Evolutionary conservation across 2,113 vertebrate species (phyloP), one percentile per base, ranked within the genome.

Genomic region (Seriola quinqueradiata): DNA sequence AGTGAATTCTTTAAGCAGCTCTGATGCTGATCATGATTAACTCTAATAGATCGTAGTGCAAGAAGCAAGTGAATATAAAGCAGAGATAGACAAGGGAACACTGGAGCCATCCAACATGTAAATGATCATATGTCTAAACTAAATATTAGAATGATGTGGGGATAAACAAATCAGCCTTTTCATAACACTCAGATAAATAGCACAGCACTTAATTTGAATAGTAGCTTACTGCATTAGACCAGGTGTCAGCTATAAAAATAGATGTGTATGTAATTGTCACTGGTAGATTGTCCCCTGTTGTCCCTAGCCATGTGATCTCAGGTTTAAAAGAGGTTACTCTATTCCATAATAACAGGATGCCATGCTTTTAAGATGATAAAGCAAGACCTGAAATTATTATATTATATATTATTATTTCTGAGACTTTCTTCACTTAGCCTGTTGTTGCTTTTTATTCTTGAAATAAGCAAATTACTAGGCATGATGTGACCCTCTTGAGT

Each of bases 81-180:
- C 52, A 9, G 21, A 4, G 48, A 4, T 9, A 63, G 23, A 58
- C 13, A 21, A 76, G 3, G 2, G 8, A 66, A 8, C 5, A 42
- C 1, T 40, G n/a, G 13, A n/a, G 40, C 36, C 8, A 69, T n/a
- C 23, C 66, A 2, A 14, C 34, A 77, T 74, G 78, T 34, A 77
- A 87, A 78, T 77, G 16, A 57, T 34, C 32, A 34, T 13, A 58
- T 3, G 12, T 36, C 57, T 60, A 21, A 72, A 54, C 68, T 52
- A 71, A 82, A 58, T 23, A 17, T 21, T 38, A 13, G 9, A 14
- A 21, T 6, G 14, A 25, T 12, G 4, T 55, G 54, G 64, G 36
- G 17, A 13, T 73, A 80, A 72, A 73, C 58, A 86, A 72, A 89
- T 71, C 58, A 66, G 6, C 17, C 14, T 75, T 75, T 55, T 70